Base-by-base conservation (phyloP, 2,113 vertebrate genomes). In the Pseudopodoces humilis region DNA sequence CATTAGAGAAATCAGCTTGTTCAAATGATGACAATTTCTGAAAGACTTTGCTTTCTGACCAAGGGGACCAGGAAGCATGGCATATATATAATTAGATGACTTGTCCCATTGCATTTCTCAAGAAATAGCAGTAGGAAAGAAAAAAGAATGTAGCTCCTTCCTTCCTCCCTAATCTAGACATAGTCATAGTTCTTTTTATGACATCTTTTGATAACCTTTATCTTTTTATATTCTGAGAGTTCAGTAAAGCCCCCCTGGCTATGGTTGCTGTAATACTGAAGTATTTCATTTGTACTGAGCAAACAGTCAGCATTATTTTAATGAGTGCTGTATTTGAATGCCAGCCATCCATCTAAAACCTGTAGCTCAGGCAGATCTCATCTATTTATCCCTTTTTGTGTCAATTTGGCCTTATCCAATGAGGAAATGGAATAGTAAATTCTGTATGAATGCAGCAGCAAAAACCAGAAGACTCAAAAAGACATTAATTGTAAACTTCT, bases 141-240 rank as follows among this genome's bases (percentile, higher is more conserved):
- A 87, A 49, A 63, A 58, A 37, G 4, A 59, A 55, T 25, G 33
- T 59, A 93, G 37, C 43, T 84, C 15, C 3, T 80, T 72, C 28
- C 92, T 90, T 92, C 78, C 60, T 75, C 47, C 30, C 37, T 86
- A 76, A 81, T 77, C 63, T 88, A 91, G 84, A 53, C 19, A 77
- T 37, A 76, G 18, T 47, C 1, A 5, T 72, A 15, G 15, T 14
- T 68, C 46, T 80, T 88, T 90, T 74, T 7, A 78, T 78, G 23
- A 37, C 23, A 84, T 62, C 70, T 91, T 96, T 84, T 87, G 74
- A 86, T 94, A 94, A 79, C 62, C 67, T 91, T 91, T 90, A 41
- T 53, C 21, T 81, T 94, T 75, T 88, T 84, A 49, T 89, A 80
- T 67, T 80, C 39, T 72, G 71, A 83, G 59, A 80, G 67, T 91